Percentiles rank a stretch among this genome's conserved stretches.
These are phyloP conservation scores for Entomobrya proxima DNA, from an alignment of 2,888 invertebrate genomes.

Conservation along the genomic window DNA sequence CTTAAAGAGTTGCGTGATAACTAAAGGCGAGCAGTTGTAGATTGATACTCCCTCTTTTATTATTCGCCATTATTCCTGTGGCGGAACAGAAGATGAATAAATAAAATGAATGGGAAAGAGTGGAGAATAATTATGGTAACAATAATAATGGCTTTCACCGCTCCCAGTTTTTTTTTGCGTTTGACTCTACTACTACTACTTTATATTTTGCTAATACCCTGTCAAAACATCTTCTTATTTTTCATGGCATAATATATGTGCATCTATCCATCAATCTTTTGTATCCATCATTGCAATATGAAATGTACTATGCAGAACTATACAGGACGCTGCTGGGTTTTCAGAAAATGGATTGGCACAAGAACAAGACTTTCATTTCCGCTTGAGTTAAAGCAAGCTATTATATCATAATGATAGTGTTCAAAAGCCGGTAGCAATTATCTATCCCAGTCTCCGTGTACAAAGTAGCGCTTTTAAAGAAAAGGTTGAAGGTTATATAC, in stretches of 20 bases:
- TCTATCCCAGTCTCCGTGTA: not conserved
- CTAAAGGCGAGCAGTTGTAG: not conserved
- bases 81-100: constrained; percentile 44
- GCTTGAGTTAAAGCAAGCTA: constrained; percentile 22
- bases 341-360: not conserved
- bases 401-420: constrained; percentile 7
- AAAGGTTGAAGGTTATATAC: not conserved
- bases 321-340: too few relatives aligned
- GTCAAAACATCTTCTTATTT: too few relatives aligned
- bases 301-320: too few relatives aligned
- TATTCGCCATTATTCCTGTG: constrained; percentile 24
- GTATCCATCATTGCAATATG: too few relatives aligned
- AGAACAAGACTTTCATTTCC: constrained; percentile 27
- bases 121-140: not conserved
- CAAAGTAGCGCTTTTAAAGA: not conserved
- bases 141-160: constrained; percentile 15
- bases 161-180: too few relatives aligned
- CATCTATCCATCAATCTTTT: too few relatives aligned
- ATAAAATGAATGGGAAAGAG: constrained; percentile 20
- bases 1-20: not conserved
- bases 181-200: too few relatives aligned
- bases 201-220: too few relatives aligned
- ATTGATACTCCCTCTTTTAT: not conserved
- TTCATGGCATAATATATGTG: too few relatives aligned
- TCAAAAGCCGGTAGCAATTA: constrained; percentile 27